Evolutionary conservation across 1,140 invertebrate species (phyloP).

Genomic region (Rhysida immarginata): DNA sequence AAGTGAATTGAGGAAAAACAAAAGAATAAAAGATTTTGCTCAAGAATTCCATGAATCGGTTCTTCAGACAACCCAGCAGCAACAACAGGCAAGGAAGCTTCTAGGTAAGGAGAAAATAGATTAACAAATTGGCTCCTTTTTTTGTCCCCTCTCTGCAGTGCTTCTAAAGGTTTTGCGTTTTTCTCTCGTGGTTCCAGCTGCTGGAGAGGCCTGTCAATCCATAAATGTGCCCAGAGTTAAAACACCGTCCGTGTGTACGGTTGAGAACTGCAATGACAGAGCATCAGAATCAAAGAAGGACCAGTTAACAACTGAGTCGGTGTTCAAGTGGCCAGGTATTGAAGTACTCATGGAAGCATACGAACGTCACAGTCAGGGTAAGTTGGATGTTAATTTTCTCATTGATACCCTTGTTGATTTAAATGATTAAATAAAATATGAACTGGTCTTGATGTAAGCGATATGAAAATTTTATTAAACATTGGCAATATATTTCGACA

Average conservation of each 20-base stretch:
- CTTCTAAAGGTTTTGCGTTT: too few relatives aligned
- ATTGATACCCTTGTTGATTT: neutral
- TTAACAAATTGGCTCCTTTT: too few relatives aligned
- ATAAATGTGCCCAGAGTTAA: too few relatives aligned
- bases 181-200: too few relatives aligned
- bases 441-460: too few relatives aligned
- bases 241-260: too few relatives aligned
- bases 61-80: conserved; percentile 23
- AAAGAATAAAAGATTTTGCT: conserved; percentile 22
- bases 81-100: conserved; percentile 3
- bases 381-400: neutral
- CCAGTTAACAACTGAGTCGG: too few relatives aligned
- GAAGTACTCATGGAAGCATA: conserved; percentile 30
- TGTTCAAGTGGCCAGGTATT: conserved; percentile 23
- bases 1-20: neutral
- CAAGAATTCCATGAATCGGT: conserved; percentile 31
- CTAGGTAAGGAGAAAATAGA: neutral
- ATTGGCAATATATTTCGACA: neutral
- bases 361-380: conserved; percentile 28
- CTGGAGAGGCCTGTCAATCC: too few relatives aligned
- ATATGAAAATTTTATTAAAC: neutral
- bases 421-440: neutral
- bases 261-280: too few relatives aligned
- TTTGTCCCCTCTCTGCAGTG: too few relatives aligned
- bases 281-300: too few relatives aligned